A percentile compares a stretch with the other conserved stretches of the same genome.
phyloP scores from a whole-genome alignment of 2,797 vertebrate species.

The Iguana delicatissima region DNA sequence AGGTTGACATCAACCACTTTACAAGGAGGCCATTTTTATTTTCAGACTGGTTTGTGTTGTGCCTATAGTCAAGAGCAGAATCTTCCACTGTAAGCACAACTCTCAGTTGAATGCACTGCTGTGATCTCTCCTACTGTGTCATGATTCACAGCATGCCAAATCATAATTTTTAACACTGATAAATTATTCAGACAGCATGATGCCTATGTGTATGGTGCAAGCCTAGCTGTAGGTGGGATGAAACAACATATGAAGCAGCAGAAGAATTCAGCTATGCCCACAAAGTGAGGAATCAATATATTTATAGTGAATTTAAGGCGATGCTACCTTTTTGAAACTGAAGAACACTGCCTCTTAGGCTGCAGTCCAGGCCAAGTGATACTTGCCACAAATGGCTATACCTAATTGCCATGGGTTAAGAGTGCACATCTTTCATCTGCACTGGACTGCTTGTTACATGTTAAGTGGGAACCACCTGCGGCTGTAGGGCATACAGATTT shows the following conservation, averaged over 20 bases:
- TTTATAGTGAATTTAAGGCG: background rate
- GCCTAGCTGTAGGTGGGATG: background rate
- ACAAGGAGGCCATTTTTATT: background rate
- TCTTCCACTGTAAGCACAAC: background rate
- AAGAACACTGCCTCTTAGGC: too few species aligned
- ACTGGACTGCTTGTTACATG: too few species aligned
- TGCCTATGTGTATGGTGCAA: background rate
- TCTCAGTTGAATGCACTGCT: background rate
- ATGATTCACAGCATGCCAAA: background rate
- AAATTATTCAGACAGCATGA: background rate
- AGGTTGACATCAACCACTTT: background rate
- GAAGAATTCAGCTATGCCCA: background rate
- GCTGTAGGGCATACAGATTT: background rate
- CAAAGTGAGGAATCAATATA: background rate
- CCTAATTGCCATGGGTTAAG: background rate
- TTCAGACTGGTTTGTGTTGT: background rate
- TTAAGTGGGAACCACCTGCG: background rate
- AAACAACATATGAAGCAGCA: background rate
- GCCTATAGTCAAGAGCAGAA: background rate
- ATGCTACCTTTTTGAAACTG: background rate
- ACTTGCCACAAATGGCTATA: background rate
- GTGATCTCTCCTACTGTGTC: background rate
- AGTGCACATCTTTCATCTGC: background rate
- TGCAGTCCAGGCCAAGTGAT: background rate
- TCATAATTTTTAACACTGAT: background rate